Percentiles rank a stretch among this genome's conserved stretches.
These are phyloP conservation scores for Morpho achilles DNA, from an alignment of 2,888 invertebrate genomes.

Conservation along the genomic window DNA sequence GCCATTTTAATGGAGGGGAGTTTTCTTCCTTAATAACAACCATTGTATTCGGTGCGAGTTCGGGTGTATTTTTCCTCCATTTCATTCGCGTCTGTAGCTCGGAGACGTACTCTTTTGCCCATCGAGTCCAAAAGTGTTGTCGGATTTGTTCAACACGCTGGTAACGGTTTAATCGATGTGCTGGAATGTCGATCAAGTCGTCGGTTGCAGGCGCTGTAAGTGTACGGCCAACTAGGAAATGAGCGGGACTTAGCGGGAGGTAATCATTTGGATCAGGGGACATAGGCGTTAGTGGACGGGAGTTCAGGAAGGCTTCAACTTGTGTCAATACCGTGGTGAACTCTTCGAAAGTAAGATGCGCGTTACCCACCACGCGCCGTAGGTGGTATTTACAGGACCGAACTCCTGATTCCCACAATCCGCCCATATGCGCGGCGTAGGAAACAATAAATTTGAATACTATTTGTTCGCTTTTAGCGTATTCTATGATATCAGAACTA, in stretches of 20 bases:
- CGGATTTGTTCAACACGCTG: not conserved
- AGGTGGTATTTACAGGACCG: constrained; percentile 1
- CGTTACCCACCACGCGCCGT: constrained; percentile 1
- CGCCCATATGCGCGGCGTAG: not conserved
- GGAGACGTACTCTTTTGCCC: too few relatives aligned
- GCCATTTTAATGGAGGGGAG: too few relatives aligned
- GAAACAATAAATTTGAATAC: not conserved
- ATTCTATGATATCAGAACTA: constrained; percentile 13
- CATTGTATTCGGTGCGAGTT: too few relatives aligned
- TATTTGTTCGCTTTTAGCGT: constrained; percentile 6
- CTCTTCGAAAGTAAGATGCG: constrained; percentile 13
- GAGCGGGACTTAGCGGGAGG: constrained; percentile 1
- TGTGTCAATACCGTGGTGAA: constrained; percentile 19
- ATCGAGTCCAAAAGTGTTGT: constrained; percentile 1
- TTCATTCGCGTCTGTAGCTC: too few relatives aligned
- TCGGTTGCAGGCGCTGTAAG: not conserved
- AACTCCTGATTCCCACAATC: constrained; percentile 4
- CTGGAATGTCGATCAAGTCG: not conserved
- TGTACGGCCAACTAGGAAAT: constrained; percentile 1
- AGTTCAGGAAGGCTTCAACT: constrained; percentile 22
- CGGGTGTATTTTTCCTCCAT: too few relatives aligned
- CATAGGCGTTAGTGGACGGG: constrained; percentile 21
- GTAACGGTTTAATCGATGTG: too few relatives aligned
- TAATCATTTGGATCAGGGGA: constrained; percentile 14
- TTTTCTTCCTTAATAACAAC: too few relatives aligned